Conservation (phyloP, 2,888 invertebrate genomes). For the Eupithecia vulgata region DNA sequence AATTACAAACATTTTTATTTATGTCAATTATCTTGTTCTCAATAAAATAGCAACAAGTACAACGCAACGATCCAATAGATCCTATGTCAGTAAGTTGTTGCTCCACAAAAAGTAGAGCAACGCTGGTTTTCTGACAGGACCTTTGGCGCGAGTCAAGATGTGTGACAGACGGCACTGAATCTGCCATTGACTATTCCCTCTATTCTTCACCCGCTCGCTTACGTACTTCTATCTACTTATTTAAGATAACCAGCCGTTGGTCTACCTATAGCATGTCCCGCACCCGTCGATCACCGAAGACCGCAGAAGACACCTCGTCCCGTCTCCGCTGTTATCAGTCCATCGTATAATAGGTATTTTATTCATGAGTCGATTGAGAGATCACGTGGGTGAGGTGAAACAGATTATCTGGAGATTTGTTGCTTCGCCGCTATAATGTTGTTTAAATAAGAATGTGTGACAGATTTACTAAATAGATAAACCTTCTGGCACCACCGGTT, state of each 20-base stretch:
- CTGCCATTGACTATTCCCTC: too few relatives aligned
- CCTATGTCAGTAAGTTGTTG: too few relatives aligned
- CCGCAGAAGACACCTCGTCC: not conserved
- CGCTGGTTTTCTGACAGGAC: too few relatives aligned
- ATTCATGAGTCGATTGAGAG: conserved; percentile 46
- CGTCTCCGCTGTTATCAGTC: conserved; percentile 32
- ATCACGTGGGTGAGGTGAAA: conserved; percentile 25
- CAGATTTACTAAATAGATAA: conserved; percentile 3
- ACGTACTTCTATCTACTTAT: not conserved
- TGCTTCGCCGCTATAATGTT: conserved; percentile 9
- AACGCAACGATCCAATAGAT: too few relatives aligned
- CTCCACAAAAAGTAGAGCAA: too few relatives aligned
- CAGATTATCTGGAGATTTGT: conserved; percentile 27
- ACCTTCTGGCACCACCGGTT: not conserved
- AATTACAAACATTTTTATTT: too few relatives aligned
- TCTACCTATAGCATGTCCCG: conserved; percentile 3
- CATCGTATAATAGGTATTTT: conserved; percentile 42
- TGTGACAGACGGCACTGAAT: too few relatives aligned
- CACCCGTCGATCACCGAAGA: not conserved
- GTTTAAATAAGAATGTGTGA: not conserved
- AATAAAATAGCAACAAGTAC: too few relatives aligned
- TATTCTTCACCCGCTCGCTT: too few relatives aligned
- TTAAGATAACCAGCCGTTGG: not conserved
- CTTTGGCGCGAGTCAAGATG: too few relatives aligned
- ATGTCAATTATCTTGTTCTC: too few relatives aligned